Conservation (phyloP, 2,113 vertebrate genomes). For the Neoarius graeffei region DNA sequence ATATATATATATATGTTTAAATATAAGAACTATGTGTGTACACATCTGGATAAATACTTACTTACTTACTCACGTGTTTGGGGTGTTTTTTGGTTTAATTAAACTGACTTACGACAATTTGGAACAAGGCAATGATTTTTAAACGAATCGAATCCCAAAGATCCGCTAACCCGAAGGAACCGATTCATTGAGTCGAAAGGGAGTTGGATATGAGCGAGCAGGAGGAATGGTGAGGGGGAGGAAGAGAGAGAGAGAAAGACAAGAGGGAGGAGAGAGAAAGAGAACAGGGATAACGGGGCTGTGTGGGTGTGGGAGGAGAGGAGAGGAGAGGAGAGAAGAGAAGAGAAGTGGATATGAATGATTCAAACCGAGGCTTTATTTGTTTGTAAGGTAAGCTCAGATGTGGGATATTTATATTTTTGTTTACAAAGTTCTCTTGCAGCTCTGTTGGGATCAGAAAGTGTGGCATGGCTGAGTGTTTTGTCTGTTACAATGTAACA, state of each 20-base stretch:
- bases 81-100: background rate
- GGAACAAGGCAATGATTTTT: background rate
- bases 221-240: slow-evolving; percentile 2
- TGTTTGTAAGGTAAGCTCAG: background rate
- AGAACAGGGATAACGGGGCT: background rate
- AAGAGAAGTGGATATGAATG: background rate
- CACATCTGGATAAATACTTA: background rate
- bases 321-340: background rate
- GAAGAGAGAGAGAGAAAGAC: background rate
- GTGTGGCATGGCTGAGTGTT: background rate
- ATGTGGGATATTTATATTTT: background rate
- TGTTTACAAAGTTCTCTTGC: background rate
- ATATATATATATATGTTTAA: no score
- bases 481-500: background rate
- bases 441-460: background rate
- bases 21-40: background rate
- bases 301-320: slow-evolving; percentile 5
- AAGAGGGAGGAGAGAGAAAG: background rate
- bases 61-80: background rate
- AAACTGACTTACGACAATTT: background rate
- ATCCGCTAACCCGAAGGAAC: background rate
- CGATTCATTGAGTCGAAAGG: background rate
- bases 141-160: background rate
- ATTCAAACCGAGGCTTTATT: background rate
- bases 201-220: background rate